Conservation (phyloP, 2,888 invertebrate species). For the Chaetoderma sp. region DNA sequence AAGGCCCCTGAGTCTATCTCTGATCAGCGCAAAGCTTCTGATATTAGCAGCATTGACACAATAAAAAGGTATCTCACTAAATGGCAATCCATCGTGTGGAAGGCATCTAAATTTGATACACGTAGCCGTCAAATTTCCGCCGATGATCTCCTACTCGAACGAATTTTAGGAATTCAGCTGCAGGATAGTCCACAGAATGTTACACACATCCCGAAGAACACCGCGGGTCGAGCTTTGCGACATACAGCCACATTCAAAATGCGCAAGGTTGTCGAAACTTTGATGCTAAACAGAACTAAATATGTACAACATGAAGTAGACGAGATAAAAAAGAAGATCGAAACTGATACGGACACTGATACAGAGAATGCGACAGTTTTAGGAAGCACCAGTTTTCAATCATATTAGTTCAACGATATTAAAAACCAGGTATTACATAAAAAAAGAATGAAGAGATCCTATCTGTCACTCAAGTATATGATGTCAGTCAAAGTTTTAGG, state of each 20-base stretch:
- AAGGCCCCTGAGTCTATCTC: too few relatives aligned
- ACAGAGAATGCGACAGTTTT: neutral
- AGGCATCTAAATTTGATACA: neutral
- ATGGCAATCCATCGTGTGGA: neutral
- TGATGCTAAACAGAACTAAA: constrained; percentile 52
- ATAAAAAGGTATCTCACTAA: too few relatives aligned
- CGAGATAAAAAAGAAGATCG: constrained; percentile 42
- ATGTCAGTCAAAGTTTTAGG: too few relatives aligned
- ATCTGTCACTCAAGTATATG: too few relatives aligned
- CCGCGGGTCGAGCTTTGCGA: constrained; percentile 56
- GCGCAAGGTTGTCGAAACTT: constrained; percentile 54
- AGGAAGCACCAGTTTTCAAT: too few relatives aligned
- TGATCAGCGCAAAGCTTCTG: too few relatives aligned
- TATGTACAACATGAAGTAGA: constrained; percentile 57
- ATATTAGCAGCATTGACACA: too few relatives aligned
- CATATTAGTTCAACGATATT: too few relatives aligned
- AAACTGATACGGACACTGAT: constrained; percentile 14
- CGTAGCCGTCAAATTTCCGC: constrained; percentile 18
- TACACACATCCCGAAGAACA: constrained; percentile 45
- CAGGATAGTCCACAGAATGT: constrained; percentile 37
- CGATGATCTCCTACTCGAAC: constrained; percentile 54
- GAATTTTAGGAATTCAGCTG: constrained; percentile 51
- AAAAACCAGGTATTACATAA: neutral
- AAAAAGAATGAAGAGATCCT: too few relatives aligned
- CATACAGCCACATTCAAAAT: constrained; percentile 65